Percentiles rank a stretch among this genome's conserved stretches.
Evolutionary conservation across 1,140 invertebrate species (phyloP).

Genomic region (Reticulitermes speratus): DNA sequence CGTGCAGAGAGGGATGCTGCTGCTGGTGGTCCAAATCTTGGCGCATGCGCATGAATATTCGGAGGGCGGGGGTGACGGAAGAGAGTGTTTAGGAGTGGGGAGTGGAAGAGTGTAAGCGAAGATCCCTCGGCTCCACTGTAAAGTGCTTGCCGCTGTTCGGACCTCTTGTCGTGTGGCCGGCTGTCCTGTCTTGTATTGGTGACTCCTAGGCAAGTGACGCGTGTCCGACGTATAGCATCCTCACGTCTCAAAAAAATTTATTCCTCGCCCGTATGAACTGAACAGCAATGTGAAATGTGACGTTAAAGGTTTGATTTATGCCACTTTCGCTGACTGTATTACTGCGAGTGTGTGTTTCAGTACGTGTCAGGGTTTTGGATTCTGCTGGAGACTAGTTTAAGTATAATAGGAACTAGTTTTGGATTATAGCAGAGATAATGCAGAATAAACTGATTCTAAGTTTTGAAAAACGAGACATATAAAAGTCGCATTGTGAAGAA

Average conservation of each 20-base stretch:
- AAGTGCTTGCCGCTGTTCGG: slow-evolving; percentile 2
- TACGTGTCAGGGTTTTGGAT: background rate
- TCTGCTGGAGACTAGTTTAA: background rate
- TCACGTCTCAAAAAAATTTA: too few relatives aligned
- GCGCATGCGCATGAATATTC: background rate
- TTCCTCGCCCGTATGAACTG: background rate
- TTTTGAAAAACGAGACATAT: background rate
- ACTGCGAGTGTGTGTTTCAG: background rate
- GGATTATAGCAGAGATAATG: background rate
- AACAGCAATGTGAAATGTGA: background rate
- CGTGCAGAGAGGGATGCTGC: background rate
- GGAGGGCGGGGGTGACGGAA: background rate
- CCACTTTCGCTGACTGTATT: background rate
- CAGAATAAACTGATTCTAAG: background rate
- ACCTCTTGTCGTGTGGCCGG: background rate
- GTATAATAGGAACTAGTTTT: background rate
- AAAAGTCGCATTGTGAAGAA: background rate
- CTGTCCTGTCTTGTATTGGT: background rate
- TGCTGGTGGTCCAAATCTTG: background rate
- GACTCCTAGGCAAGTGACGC: background rate
- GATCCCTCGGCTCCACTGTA: slow-evolving; percentile 2
- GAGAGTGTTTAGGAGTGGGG: background rate
- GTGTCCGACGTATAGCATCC: background rate
- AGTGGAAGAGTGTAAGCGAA: background rate
- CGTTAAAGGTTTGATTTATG: background rate